Conservation (phyloP, 1,140 invertebrate species). For the Lepidotrigona ventralis region DNA sequence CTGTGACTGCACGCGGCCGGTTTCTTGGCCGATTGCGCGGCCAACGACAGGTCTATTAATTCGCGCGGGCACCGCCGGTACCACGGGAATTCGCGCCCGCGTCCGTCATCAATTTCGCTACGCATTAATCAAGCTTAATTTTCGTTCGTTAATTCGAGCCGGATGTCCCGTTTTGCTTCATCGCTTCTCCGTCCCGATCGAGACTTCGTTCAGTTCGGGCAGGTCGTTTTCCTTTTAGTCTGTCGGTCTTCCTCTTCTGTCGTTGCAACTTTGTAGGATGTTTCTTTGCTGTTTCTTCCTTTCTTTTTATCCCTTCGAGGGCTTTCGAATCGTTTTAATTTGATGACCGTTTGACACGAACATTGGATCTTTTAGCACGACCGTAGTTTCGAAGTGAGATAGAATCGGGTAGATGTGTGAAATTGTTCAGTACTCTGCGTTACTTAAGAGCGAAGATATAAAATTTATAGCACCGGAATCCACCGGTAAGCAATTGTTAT, state of each 20-base stretch:
- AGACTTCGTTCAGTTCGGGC: too few relatives aligned
- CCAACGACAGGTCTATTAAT: conserved; percentile 19
- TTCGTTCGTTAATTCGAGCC: conserved; percentile 33
- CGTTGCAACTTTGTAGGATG: background rate
- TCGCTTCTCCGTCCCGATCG: background rate
- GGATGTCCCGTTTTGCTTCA: conserved; percentile 25
- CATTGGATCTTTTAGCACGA: background rate
- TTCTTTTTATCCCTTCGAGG: background rate
- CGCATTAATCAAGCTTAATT: conserved; percentile 36
- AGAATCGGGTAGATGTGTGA: too few relatives aligned
- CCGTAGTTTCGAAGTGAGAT: background rate
- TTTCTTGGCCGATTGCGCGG: background rate
- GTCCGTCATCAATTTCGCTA: background rate
- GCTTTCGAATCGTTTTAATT: background rate
- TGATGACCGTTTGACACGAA: background rate
- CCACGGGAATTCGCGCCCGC: background rate
- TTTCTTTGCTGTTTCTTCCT: background rate
- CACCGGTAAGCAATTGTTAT: too few relatives aligned
- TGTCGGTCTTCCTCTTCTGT: background rate
- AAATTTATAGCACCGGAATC: too few relatives aligned
- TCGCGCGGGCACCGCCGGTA: background rate
- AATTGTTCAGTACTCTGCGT: too few relatives aligned
- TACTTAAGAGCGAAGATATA: too few relatives aligned
- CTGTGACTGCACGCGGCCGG: background rate
- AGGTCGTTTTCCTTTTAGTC: background rate